Evolutionary conservation across 2,888 invertebrate genomes (phyloP), one percentile per base, ranked within the genome.

Genomic region (Nezara viridula): DNA sequence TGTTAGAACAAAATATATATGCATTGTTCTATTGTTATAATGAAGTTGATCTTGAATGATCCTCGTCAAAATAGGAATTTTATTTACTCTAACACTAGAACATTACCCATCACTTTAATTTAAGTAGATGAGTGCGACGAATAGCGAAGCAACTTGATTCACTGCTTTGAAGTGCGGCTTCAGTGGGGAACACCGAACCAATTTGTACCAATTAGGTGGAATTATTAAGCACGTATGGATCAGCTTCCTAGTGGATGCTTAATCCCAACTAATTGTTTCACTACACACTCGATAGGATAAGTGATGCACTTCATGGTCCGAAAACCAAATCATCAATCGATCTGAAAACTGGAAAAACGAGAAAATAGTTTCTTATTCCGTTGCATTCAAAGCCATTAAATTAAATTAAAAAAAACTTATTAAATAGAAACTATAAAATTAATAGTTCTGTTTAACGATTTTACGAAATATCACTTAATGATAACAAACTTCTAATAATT

Each of bases 211-310:
- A 55, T 55, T 55, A n/a, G 12, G 10, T 24, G 55, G 55, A 55
- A 3, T 52, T 21, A 52, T 7, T 21, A 52, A 52, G 52, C 21
- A 52, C 55, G n/a, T 55, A 55, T 21, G n/a, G 55, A 55, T 55
- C 55, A 9, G 12, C n/a, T 1, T n/a, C 24, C 55, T n/a, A 55
- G 55, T 55, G 55, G n/a, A 55, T 55, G 55, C 55, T 55, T 55
- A n/a, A 55, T 55, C 55, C 55, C 55, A 55, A 55, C 55, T 55
- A 55, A 55, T 55, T n/a, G 55, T 55, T 55, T n/a, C n/a, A n/a
- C 55, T n/a, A 55, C 55, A 14, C n/a, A 55, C n/a, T 55, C 55
- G 14, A 55, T 55, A 12, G 55, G n/a, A n/a, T n/a, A n/a, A n/a
- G n/a, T 55, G 55, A 9, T n/a, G 55, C 0, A 55, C 55, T 55